Conservation (phyloP, 2,113 vertebrate species). For the Cryptoleucopteryx plumbea region DNA sequence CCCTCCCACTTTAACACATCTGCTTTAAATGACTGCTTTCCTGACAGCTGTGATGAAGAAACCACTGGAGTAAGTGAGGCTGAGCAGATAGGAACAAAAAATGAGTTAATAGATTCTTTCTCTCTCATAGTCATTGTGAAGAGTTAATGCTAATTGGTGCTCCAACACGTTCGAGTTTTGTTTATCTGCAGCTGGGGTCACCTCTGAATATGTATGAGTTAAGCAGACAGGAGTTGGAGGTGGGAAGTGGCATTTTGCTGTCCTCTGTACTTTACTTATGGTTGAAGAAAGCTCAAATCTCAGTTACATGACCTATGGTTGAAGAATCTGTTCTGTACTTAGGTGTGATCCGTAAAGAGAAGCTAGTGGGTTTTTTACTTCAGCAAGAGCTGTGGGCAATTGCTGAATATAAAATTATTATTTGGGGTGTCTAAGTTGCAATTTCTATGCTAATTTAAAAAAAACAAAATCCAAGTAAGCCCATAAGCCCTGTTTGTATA, state of each 20-base stretch:
- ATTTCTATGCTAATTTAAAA: not conserved
- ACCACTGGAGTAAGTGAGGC: not conserved
- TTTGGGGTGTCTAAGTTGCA: not conserved
- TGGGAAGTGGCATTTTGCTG: not conserved
- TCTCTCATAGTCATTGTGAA: not conserved
- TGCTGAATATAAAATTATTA: not conserved
- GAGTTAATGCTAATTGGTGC: not conserved
- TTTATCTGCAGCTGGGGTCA: not conserved
- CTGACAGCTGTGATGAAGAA: not conserved
- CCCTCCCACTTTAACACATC: not conserved
- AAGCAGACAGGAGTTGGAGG: not conserved
- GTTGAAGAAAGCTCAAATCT: not conserved
- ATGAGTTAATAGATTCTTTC: not conserved
- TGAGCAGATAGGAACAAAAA: not conserved
- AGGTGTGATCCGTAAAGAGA: not conserved
- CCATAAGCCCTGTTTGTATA: not conserved
- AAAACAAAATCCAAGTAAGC: not conserved
- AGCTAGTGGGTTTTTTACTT: not conserved
- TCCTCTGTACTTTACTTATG: not conserved
- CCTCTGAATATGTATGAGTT: not conserved
- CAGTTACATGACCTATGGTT: rapidly evolving
- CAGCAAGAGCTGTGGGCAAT: not conserved
- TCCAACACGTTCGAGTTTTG: not conserved
- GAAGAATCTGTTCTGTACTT: not conserved
- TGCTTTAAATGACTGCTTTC: not conserved